These are phyloP conservation scores for Agrochola macilenta DNA, from an alignment of 2,888 invertebrate species.

Conservation along the genomic window DNA sequence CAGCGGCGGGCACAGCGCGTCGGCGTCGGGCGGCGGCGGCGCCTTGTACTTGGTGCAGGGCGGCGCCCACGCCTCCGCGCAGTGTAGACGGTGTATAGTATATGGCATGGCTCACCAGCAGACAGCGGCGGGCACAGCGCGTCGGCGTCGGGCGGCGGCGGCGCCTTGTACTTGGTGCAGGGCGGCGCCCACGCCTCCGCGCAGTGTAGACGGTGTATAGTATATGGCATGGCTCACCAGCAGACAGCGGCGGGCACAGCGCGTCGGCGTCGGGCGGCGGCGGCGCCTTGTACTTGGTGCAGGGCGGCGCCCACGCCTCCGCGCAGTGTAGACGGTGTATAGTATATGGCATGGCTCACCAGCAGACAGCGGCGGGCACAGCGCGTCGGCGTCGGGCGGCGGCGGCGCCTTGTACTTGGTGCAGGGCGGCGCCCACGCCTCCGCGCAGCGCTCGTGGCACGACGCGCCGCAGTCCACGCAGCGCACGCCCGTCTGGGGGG, in stretches of 20 bases:
- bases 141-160: no score
- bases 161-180: no score
- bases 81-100: no score
- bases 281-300: slow-evolving; percentile 91
- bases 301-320: slow-evolving; percentile 96
- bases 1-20: no score
- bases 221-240: slow-evolving; percentile 10
- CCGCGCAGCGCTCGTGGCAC: slow-evolving; percentile 98
- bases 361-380: slow-evolving; percentile 66
- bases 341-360: no score
- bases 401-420: slow-evolving; percentile 90
- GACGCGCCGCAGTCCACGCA: slow-evolving; percentile 98
- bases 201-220: no score
- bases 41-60: no score
- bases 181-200: no score
- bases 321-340: slow-evolving; percentile 90
- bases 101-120: no score
- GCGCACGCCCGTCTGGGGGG: slow-evolving; percentile 92
- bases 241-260: slow-evolving; percentile 65
- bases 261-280: slow-evolving; percentile 82
- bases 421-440: slow-evolving; percentile 96
- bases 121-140: no score
- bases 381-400: slow-evolving; percentile 80
- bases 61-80: no score
- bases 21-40: no score